Conservation (phyloP, 2,113 vertebrate species). For the Myanophis thanlyinensis region DNA sequence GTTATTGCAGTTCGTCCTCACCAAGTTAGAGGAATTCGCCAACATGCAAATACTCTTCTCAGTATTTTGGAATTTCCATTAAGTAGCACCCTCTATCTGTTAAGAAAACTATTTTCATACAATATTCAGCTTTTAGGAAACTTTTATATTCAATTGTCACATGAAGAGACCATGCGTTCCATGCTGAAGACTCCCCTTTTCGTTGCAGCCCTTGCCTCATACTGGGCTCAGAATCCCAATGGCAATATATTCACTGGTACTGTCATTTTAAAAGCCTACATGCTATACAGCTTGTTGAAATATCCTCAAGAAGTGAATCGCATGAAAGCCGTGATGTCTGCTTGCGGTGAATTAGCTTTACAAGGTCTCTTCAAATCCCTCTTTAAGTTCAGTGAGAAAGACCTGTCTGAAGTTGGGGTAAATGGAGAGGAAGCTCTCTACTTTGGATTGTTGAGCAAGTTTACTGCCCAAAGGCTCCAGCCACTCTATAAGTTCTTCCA, state of each 20-base stretch:
- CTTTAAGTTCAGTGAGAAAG: conserved; percentile 51
- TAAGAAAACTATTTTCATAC: conserved; percentile 38
- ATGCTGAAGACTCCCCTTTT: conserved; percentile 32
- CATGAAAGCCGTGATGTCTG: conserved; percentile 20
- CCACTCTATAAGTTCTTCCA: conserved; percentile 55
- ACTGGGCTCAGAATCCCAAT: conserved; percentile 26
- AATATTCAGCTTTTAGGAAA: background rate
- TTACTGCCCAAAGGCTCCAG: conserved; percentile 59
- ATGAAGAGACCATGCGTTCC: background rate
- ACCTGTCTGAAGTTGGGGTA: conserved; percentile 44
- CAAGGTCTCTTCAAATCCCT: conserved; percentile 40
- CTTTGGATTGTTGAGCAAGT: conserved; percentile 56
- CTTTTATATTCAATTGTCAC: background rate
- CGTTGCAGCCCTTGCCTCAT: background rate
- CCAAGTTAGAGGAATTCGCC: conserved; percentile 22
- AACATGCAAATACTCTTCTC: conserved; percentile 37
- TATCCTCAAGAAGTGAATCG: background rate
- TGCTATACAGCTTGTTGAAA: conserved; percentile 11
- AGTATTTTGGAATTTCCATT: conserved; percentile 48
- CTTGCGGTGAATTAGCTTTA: conserved; percentile 58
- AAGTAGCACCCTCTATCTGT: conserved; percentile 42
- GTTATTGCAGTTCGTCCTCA: conserved; percentile 40
- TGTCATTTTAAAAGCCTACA: conserved; percentile 26
- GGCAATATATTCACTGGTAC: background rate
- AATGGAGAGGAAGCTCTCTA: conserved; percentile 39